A percentile compares a stretch with the other conserved stretches of the same genome.
phyloP scores from a whole-genome alignment of 2,113 vertebrate species.

The Myotis lucifugus region DNA sequence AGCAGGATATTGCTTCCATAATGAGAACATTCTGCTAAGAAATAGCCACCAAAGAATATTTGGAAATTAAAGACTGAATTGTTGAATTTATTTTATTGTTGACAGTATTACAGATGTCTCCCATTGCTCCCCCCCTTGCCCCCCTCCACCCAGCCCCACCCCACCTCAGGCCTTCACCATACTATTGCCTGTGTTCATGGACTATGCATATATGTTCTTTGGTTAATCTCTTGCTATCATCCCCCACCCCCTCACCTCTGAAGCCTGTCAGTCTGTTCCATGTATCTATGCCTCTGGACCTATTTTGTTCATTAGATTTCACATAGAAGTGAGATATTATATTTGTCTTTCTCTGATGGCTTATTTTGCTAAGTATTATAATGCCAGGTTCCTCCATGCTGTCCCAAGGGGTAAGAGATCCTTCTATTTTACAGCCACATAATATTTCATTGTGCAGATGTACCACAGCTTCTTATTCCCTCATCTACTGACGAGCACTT shows the following conservation, averaged over 20 bases:
- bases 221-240: neutral
- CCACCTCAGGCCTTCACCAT: neutral
- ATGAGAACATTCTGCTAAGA: neutral
- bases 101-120: neutral
- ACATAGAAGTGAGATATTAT: neutral
- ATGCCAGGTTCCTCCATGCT: neutral
- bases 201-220: neutral
- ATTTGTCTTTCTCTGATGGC: neutral
- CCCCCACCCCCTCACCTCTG: neutral
- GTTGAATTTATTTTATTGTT: neutral
- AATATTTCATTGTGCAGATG: neutral
- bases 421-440: neutral
- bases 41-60: neutral
- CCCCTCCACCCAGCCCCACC: neutral
- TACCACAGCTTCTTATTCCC: neutral
- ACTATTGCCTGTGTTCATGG: neutral
- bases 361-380: neutral
- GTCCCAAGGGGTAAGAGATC: neutral
- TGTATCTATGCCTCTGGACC: neutral
- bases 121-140: neutral
- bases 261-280: neutral
- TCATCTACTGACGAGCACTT: neutral
- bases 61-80: constrained; percentile 5
- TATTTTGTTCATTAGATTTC: neutral
- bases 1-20: neutral